These are phyloP conservation scores for Cynoglossus semilaevis DNA, from an alignment of 2,113 vertebrate species.

Conservation along the genomic window DNA sequence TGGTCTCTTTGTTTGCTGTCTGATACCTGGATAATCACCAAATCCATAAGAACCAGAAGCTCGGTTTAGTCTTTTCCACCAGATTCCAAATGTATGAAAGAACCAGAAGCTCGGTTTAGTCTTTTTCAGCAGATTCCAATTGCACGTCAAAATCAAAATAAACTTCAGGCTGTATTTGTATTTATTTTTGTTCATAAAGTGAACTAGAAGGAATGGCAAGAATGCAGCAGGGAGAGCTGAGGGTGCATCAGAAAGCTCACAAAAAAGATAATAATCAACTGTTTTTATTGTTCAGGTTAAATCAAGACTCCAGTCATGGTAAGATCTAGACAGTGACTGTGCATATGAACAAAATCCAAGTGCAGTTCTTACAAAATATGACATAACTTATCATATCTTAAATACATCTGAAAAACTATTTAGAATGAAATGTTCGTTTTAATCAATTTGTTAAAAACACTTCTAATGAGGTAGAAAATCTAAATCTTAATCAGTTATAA, in stretches of 20 bases:
- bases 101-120: slow-evolving; percentile 26
- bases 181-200: slow-evolving; percentile 20
- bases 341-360: slow-evolving; percentile 13
- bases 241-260: slow-evolving; percentile 21
- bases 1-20: slow-evolving; percentile 19
- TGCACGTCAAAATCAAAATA: too few species aligned
- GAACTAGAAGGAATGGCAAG: slow-evolving; percentile 28
- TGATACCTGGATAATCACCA: slow-evolving; percentile 45
- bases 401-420: too few species aligned
- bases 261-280: slow-evolving; percentile 20
- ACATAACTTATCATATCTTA: too few species aligned
- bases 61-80: too few species aligned
- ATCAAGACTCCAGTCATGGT: slow-evolving; percentile 20
- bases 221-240: slow-evolving; percentile 15
- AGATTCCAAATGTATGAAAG: too few species aligned
- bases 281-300: slow-evolving; percentile 53
- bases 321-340: slow-evolving; percentile 7
- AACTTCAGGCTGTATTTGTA: slow-evolving; percentile 15
- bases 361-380: too few species aligned
- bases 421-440: slow-evolving; percentile 24
- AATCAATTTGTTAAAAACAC: slow-evolving; percentile 22
- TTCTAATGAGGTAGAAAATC: slow-evolving; percentile 45
- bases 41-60: slow-evolving; percentile 43
- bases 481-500: slow-evolving; percentile 13
- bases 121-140: too few species aligned